A percentile compares a stretch with the other conserved stretches of the same genome.
Conservation (phyloP, 2,888 invertebrate species). For the Lepidochrysops patricia region DNA sequence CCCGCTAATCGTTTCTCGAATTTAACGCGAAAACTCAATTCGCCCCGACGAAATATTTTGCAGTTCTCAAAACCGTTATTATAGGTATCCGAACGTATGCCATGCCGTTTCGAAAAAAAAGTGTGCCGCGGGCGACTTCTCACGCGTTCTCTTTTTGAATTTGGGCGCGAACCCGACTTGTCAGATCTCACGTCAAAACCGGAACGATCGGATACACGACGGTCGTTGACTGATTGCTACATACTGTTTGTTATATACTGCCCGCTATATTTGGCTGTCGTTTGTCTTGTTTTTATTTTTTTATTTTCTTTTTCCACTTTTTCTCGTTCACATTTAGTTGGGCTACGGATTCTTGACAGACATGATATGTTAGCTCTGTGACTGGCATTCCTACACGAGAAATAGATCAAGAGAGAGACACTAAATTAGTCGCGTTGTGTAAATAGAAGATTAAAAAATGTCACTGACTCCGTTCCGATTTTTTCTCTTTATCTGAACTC, state of each 20-base stretch:
- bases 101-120: conserved; percentile 31
- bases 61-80: conserved; percentile 35
- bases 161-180: conserved; percentile 54
- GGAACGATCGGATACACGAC: conserved; percentile 23
- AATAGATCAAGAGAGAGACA: not conserved
- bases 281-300: not conserved
- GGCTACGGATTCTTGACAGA: not conserved
- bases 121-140: conserved; percentile 49
- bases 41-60: not conserved
- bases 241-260: conserved; percentile 14
- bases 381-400: not conserved
- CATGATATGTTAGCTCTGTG: not conserved
- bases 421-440: too few relatives aligned
- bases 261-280: conserved; percentile 8
- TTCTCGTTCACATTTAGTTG: not conserved
- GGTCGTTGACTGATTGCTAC: conserved; percentile 22
- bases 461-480: not conserved
- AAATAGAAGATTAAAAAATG: too few relatives aligned
- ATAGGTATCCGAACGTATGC: conserved; percentile 51
- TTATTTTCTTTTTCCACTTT: not conserved
- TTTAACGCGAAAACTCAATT: conserved; percentile 13
- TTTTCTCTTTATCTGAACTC: not conserved
- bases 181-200: conserved; percentile 29
- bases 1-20: conserved; percentile 9
- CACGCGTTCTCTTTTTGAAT: conserved; percentile 61